Base-by-base conservation (phyloP, 2,113 vertebrate species). In the Anseranas semipalmata region DNA sequence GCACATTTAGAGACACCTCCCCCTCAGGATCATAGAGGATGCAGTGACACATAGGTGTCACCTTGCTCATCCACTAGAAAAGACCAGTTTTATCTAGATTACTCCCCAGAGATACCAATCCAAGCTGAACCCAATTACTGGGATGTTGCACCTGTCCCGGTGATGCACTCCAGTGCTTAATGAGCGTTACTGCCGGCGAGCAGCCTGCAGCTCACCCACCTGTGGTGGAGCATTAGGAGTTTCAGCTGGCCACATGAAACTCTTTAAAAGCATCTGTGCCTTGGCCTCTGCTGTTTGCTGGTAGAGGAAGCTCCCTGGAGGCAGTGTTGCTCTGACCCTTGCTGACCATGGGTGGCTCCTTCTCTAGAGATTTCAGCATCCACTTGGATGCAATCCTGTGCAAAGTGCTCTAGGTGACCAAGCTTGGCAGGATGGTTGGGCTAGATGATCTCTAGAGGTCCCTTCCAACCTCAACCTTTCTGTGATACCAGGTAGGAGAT, bases 321-420 rank as follows among this genome's bases (percentile, higher is more conserved):
- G 35, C 1, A 5, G 4, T 0, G 0, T 25, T 52, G 50, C 50
- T 52, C 50, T 52, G 50, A 15, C 50, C 13, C 50, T 52, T 12
- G 14, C 50, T 52, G 50, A 27, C 24, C 50, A 27, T 22, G 7
- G 13, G 25, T 41, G 12, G n/a, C n/a, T n/a, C n/a, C n/a, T n/a
- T n/a, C n/a, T n/a, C n/a, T n/a, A n/a, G n/a, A n/a, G n/a, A n/a
- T n/a, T n/a, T n/a, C n/a, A n/a, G n/a, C n/a, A n/a, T n/a, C n/a
- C n/a, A n/a, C n/a, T n/a, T n/a, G n/a, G n/a, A n/a, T n/a, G n/a
- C n/a, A n/a, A n/a, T n/a, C n/a, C n/a, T n/a, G n/a, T n/a, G n/a
- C n/a, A n/a, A n/a, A n/a, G n/a, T n/a, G n/a, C n/a, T n/a, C n/a
- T n/a, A n/a, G n/a, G n/a, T n/a, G n/a, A n/a, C n/a, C n/a, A n/a